Evolutionary conservation across 2,888 invertebrate species (phyloP).

Genomic region (Coenonympha arcania): DNA sequence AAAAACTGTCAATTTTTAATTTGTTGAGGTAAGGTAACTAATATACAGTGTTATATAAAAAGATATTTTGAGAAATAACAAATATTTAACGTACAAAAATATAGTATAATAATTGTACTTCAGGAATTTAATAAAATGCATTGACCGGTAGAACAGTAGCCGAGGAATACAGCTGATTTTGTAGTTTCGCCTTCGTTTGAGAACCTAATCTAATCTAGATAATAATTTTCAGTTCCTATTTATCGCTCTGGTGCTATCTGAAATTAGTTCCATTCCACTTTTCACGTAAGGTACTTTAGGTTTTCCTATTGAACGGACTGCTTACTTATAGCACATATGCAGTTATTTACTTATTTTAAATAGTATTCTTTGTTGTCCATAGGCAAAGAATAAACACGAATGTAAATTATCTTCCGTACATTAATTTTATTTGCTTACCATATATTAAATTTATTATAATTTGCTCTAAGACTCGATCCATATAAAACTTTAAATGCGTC

Average conservation of each 20-base stretch:
- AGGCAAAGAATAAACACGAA: neutral
- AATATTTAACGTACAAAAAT: no score
- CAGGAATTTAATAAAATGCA: neutral
- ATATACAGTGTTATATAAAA: no score
- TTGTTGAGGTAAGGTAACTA: no score
- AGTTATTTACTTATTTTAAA: neutral
- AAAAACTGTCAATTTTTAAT: neutral
- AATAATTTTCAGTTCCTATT: slow-evolving; percentile 56
- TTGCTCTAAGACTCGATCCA: no score
- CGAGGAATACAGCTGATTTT: slow-evolving; percentile 31
- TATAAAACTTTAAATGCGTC: no score
- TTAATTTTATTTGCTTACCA: neutral
- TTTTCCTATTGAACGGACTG: slow-evolving; percentile 2
- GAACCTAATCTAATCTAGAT: slow-evolving; percentile 59
- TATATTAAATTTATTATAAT: no score
- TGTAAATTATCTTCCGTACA: neutral
- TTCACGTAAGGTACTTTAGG: neutral
- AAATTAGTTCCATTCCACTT: slow-evolving; percentile 28
- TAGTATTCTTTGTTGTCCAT: neutral
- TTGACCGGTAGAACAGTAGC: neutral
- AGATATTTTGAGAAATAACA: no score
- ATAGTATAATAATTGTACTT: neutral
- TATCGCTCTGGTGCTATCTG: slow-evolving; percentile 31
- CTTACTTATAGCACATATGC: neutral
- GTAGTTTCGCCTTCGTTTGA: slow-evolving; percentile 36